Evolutionary conservation across 2,113 vertebrate genomes (phyloP).

Genomic region (Delphinus delphis): DNA sequence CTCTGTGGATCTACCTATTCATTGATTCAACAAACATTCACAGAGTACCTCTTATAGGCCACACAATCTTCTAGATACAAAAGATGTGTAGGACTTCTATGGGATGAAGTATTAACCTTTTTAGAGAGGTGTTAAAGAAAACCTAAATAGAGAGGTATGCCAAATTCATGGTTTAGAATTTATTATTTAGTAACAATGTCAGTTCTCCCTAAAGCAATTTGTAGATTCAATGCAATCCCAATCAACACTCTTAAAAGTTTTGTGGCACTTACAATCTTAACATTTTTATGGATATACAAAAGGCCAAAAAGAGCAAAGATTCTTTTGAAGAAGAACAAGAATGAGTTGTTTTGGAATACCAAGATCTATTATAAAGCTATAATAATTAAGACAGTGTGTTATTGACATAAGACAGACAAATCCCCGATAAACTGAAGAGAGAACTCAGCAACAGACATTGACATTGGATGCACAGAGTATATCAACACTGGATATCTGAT

Average conservation of each 20-base stretch:
- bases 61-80: neutral
- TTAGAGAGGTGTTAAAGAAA: neutral
- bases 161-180: constrained; percentile 2
- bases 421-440: neutral
- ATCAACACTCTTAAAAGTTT: neutral
- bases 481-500: neutral
- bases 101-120: neutral
- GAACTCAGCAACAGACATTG: neutral
- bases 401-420: neutral
- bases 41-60: neutral
- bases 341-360: neutral
- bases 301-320: neutral
- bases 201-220: neutral
- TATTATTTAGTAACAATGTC: neutral
- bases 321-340: neutral
- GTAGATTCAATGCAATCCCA: neutral
- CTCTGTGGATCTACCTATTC: neutral
- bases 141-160: neutral
- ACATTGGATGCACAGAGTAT: neutral
- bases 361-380: neutral
- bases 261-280: neutral
- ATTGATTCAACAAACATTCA: neutral
- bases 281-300: neutral
- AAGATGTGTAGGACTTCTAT: neutral
- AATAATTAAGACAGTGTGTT: neutral